phyloP scores from a whole-genome alignment of 2,113 vertebrate genomes.

The Myxocyprinus asiaticus region DNA sequence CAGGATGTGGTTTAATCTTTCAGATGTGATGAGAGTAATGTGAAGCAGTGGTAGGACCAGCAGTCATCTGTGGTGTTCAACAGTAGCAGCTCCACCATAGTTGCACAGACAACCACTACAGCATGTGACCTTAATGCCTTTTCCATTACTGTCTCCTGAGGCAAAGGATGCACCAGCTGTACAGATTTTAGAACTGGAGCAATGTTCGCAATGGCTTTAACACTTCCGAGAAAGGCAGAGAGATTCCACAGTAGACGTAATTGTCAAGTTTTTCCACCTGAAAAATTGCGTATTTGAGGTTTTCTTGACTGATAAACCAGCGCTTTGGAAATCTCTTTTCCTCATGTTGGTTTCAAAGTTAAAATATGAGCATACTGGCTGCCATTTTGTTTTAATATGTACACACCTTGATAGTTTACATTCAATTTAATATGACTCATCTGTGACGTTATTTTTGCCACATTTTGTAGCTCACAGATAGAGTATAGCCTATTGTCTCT shows the following conservation, averaged over 20 bases:
- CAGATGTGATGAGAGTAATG: neutral
- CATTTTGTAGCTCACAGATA: neutral
- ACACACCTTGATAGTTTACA: neutral
- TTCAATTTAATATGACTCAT: neutral
- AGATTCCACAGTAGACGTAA: neutral
- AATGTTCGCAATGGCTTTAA: slow-evolving; percentile 60
- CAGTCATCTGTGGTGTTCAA: slow-evolving; percentile 37
- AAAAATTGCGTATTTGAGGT: neutral
- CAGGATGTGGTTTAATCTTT: neutral
- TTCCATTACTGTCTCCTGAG: slow-evolving; percentile 50
- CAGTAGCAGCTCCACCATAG: slow-evolving; percentile 51
- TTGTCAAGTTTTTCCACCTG: neutral
- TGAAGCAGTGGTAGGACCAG: slow-evolving; percentile 48
- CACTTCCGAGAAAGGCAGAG: slow-evolving; percentile 4
- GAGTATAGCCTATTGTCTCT: too few species aligned
- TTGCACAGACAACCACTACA: slow-evolving; percentile 67
- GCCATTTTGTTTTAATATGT: neutral
- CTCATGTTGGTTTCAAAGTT: too few species aligned
- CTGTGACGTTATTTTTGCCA: neutral
- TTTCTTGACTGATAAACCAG: neutral
- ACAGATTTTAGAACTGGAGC: slow-evolving; percentile 56
- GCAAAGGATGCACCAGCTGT: slow-evolving; percentile 24
- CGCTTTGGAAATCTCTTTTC: neutral
- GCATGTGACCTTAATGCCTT: slow-evolving; percentile 64
- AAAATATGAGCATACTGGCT: too few species aligned